Conservation (phyloP, 2,888 invertebrate species). For the Parnassius apollo region DNA sequence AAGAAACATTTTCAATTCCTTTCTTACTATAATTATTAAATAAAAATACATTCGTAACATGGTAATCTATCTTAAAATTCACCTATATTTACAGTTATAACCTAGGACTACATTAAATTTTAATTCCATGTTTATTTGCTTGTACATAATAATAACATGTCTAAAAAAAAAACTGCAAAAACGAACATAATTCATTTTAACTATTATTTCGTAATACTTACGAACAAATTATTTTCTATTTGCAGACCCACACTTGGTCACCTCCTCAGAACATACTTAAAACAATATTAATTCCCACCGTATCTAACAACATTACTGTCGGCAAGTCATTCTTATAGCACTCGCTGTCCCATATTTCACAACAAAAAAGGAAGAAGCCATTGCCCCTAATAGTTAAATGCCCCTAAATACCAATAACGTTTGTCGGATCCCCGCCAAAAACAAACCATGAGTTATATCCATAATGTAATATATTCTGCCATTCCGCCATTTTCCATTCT, state of each 20-base stretch:
- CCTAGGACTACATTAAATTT: background rate
- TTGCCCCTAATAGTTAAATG: constrained; percentile 70
- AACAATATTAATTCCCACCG: constrained; percentile 69
- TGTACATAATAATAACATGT: background rate
- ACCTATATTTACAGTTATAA: no score
- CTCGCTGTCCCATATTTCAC: constrained; percentile 65
- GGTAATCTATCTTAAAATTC: no score
- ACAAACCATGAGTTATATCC: constrained; percentile 80
- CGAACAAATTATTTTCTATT: background rate
- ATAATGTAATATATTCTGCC: constrained; percentile 73
- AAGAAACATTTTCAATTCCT: no score
- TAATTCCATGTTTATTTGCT: background rate
- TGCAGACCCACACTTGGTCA: constrained; percentile 11
- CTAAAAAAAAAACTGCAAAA: no score
- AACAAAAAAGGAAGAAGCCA: constrained; percentile 55
- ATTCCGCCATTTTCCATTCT: constrained; percentile 81
- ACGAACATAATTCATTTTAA: background rate
- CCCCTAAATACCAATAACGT: constrained; percentile 79
- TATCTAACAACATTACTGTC: constrained; percentile 62
- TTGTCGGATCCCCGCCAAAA: constrained; percentile 79
- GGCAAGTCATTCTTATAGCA: constrained; percentile 59
- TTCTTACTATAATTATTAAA: no score
- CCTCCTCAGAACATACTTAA: constrained; percentile 45
- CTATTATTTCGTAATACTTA: constrained; percentile 6
- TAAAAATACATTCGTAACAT: no score